Evolutionary conservation across 2,888 invertebrate species (phyloP), one percentile per base, ranked within the genome.

Genomic region (Drosophila kambysellisi): DNA sequence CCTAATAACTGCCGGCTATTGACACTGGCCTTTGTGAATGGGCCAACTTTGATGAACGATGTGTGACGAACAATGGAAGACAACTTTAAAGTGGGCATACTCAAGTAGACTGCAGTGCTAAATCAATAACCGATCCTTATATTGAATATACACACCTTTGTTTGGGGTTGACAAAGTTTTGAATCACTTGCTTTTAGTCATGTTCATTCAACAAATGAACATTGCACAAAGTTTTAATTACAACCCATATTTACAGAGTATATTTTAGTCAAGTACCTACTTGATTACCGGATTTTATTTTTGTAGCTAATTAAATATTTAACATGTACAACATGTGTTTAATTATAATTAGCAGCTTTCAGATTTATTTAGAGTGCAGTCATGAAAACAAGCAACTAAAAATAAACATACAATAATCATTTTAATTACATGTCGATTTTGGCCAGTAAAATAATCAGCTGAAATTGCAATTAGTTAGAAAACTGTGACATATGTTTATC

Each of bases 1-100:
- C 71, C 77, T 61, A 81, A 88, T 88, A 81, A 67, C 88, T 79
- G 62, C 53, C 62, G 81, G 86, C 88, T 88, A 83, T 86, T 81
- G 76, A 41, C 76, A 50, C 51, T 30, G 32, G 41, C 30, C 50
- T 39, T 41, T 29, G 46, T 20, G 51, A 66, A 63, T 39, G 51
- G 52, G 32, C 56, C 63, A 76, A 70, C 58, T 67, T 52, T 59
- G 25, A 53, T 32, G 30, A 67, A 41, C 43, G 9, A 15, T 29
- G 7, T 30, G 51, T 46, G 12, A 12, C 33, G 48, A 51, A 68
- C 79, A 76, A 71, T 65, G 48, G 59, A 54, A 59, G 51, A 30
- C 29, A 71, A 67, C 75, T 62, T 75, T 64, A 32, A 53, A 56
- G 48, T 79, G 62, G 57, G 78, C 74, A 60, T 51, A 41, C 0